Evolutionary conservation across 2,113 vertebrate genomes (phyloP), one percentile per base, ranked within the genome.

Genomic region (Eurystomus gularis): DNA sequence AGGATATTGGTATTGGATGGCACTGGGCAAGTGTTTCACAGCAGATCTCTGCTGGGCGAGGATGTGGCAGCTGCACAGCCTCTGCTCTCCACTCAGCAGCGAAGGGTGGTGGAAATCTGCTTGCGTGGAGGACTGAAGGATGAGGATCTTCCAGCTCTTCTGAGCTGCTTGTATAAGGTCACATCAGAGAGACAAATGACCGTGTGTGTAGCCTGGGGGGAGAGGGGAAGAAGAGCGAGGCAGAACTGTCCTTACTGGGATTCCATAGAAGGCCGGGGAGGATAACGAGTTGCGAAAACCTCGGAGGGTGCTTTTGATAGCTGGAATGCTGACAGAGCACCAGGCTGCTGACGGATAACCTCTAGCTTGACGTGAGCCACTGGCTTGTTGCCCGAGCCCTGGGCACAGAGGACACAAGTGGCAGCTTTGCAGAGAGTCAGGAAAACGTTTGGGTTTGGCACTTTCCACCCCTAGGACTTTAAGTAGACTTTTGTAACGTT

Each of bases 251-350:
- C 7, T 3, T 31, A 5, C 64, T 84, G 39, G 35, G 29, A 26
- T 65, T 66, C 80, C 61, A 19, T 31, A 35, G 82, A 58, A 62
- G 86, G 37, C 62, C 7, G 10, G 52, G 55, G 70, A 93, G 55
- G 35, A 75, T 54, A 69, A 86, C 0, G 28, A 35, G 51, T 18
- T 70, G 49, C 5, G 13, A 46, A 82, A 91, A 48, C 62, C 46
- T 94, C 68, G 3, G 54, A 65, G 86, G 35, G 5, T 82, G 73
- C 69, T 85, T 57, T 58, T 46, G 79, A 61, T 48, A 55, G 62
- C 66, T 21, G 17, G 77, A 86, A 93, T 88, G 75, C 75, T 90
- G 86, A 83, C 82, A 54, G 70, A 82, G 91, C 88, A 93, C n/a
- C 66, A 66, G 72, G 69, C 89, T 90, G 77, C 72, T 81, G 62